Base-by-base conservation (phyloP, 2,797 vertebrate species). In the Phataginus tetradactyla region DNA sequence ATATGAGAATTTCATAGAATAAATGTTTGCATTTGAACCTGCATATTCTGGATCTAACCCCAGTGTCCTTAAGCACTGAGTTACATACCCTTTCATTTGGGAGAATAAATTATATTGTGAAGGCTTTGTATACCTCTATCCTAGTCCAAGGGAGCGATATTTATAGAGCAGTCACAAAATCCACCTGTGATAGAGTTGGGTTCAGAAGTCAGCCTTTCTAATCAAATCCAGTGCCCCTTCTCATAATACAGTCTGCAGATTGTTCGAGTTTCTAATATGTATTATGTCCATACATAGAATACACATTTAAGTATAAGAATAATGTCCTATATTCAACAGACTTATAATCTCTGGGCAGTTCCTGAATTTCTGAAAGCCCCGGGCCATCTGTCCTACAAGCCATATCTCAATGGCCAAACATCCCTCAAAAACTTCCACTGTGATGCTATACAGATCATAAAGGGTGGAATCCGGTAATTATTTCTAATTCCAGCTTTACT, bases 311-410 rank as follows among this genome's bases (percentile, higher is more conserved):
- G 12, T 37, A 12, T 18, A 37, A 91, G 72, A 53, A 25, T 21
- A 59, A 9, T 71, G 79, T 57, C 32, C 49, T 34, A 14, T 13
- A 5, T n/a, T 80, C 25, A 74, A 9, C 10, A 63, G 15, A 39
- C 1, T 10, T 23, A 29, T 25, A 8, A 2, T 23, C 20, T 55
- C 8, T 6, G n/a, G 7, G 1, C 5, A 55, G 8, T 15, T 78
- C 39, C 11, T 32, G 21, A 2, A 23, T 64, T 59, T 63, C 0
- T 66, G 39, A 51, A 69, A 49, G 18, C 5, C 20, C 9, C 1
- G 0, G 59, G 1, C 3, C 10, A 32, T 53, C 4, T 42, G 8
- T 51, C 84, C 11, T 68, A 4, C 18, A 74, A 42, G 23, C 9
- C 9, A 7, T 21, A 61, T 57, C 2, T 11, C 15, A 23, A 5